Evolutionary conservation across 2,888 invertebrate species (phyloP).

Genomic region (Ischnura elegans): DNA sequence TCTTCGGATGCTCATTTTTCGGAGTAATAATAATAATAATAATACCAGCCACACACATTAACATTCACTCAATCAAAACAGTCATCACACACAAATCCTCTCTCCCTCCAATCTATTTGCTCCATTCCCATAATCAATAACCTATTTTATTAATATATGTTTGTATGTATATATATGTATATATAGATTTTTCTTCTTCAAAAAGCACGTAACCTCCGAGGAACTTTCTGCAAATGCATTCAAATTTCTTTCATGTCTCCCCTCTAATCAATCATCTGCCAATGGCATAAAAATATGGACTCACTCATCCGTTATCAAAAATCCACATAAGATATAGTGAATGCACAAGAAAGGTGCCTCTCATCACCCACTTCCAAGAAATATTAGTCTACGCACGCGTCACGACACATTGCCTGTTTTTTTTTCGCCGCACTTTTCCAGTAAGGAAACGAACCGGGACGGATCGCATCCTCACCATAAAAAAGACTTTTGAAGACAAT

Average conservation of each 20-base stretch:
- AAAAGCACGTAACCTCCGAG: constrained; percentile 61
- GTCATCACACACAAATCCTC: constrained; percentile 29
- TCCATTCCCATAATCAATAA: constrained; percentile 37
- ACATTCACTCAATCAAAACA: constrained; percentile 40
- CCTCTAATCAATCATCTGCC: too few species aligned
- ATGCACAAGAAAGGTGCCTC: constrained; percentile 56
- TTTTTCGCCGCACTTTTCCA: not conserved
- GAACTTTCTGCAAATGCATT: constrained; percentile 67
- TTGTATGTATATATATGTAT: not conserved
- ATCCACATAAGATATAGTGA: constrained; percentile 61
- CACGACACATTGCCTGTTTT: too few species aligned
- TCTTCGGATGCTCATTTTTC: too few species aligned
- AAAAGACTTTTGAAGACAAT: not conserved
- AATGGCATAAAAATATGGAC: constrained; percentile 61
- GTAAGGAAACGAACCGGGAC: not conserved
- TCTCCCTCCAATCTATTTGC: constrained; percentile 1
- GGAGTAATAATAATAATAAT: too few species aligned
- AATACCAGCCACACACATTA: constrained; percentile 47
- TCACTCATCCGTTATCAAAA: constrained; percentile 64
- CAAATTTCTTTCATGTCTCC: constrained; percentile 33
- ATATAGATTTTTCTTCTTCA: constrained; percentile 42
- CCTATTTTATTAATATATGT: constrained; percentile 21
- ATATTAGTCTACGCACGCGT: constrained; percentile 22
- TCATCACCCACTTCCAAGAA: constrained; percentile 15
- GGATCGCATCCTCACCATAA: not conserved